A percentile compares a stretch with the other conserved stretches of the same genome.
phyloP scores from a whole-genome alignment of 2,113 vertebrate genomes.

The Nycticebus coucang region DNA sequence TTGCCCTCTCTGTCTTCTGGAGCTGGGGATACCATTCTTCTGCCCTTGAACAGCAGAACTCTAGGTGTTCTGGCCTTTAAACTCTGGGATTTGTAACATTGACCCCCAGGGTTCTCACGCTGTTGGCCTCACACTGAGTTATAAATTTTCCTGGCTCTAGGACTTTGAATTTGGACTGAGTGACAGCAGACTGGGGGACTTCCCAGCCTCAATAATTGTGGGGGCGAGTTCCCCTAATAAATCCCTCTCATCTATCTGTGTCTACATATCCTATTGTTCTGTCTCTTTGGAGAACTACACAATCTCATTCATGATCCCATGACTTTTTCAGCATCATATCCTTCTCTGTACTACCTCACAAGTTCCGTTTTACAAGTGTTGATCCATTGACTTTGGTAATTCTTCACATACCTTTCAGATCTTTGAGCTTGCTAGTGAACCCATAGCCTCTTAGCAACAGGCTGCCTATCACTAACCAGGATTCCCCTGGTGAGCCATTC shows the following conservation, averaged over 20 bases:
- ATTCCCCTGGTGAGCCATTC: neutral
- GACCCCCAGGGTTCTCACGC: neutral
- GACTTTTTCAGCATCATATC: neutral
- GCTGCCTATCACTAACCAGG: neutral
- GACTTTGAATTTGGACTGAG: neutral
- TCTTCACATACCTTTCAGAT: neutral
- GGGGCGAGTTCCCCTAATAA: neutral
- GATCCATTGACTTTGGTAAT: neutral
- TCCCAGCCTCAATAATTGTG: neutral
- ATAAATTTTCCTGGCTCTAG: neutral
- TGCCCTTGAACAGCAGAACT: neutral
- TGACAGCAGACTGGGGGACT: neutral
- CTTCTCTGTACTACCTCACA: neutral
- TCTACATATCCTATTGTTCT: neutral
- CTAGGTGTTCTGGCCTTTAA: neutral
- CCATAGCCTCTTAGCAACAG: neutral
- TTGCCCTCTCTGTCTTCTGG: neutral
- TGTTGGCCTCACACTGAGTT: neutral
- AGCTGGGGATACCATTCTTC: neutral
- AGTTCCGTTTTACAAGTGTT: neutral
- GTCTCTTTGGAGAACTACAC: neutral
- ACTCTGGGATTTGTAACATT: neutral
- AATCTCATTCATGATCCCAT: neutral
- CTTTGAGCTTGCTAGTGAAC: neutral
- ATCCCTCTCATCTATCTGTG: neutral